These are phyloP conservation scores for Geophilus truncorum DNA, from an alignment of 2,888 invertebrate genomes.

Conservation along the genomic window DNA sequence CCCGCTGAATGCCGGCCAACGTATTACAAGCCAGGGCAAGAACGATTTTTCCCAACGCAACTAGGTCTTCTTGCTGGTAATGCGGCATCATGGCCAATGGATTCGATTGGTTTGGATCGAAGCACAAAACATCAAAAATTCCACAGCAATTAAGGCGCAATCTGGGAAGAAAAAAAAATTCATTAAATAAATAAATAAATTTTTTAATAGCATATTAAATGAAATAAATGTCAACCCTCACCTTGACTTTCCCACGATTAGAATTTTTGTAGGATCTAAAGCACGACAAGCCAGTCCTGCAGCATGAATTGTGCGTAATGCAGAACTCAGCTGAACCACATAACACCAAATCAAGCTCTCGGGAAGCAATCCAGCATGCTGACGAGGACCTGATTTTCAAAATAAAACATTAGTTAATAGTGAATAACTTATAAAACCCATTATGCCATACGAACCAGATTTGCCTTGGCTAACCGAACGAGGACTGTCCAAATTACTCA, in stretches of 20 bases:
- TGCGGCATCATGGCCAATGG: slow-evolving; percentile 60
- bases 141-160: slow-evolving; percentile 75
- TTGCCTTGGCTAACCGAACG: slow-evolving; percentile 15
- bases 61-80: slow-evolving; percentile 85
- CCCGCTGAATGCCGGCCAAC: slow-evolving; percentile 75
- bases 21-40: slow-evolving; percentile 91
- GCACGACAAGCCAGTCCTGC: slow-evolving; percentile 71
- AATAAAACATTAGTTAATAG: neutral
- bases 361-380: slow-evolving; percentile 63
- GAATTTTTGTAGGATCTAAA: slow-evolving; percentile 87
- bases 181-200: neutral
- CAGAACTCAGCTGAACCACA: slow-evolving; percentile 90
- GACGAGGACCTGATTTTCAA: slow-evolving; percentile 30
- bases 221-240: neutral
- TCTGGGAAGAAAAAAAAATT: slow-evolving; percentile 46
- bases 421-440: neutral
- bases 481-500: neutral
- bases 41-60: slow-evolving; percentile 82
- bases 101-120: slow-evolving; percentile 64
- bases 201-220: neutral
- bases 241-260: slow-evolving; percentile 62
- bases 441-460: neutral
- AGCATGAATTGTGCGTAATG: slow-evolving; percentile 82
- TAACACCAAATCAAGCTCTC: slow-evolving; percentile 93
- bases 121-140: slow-evolving; percentile 67